These are phyloP conservation scores for Pachyramphus minor DNA, from an alignment of 2,113 vertebrate species.

Conservation along the genomic window DNA sequence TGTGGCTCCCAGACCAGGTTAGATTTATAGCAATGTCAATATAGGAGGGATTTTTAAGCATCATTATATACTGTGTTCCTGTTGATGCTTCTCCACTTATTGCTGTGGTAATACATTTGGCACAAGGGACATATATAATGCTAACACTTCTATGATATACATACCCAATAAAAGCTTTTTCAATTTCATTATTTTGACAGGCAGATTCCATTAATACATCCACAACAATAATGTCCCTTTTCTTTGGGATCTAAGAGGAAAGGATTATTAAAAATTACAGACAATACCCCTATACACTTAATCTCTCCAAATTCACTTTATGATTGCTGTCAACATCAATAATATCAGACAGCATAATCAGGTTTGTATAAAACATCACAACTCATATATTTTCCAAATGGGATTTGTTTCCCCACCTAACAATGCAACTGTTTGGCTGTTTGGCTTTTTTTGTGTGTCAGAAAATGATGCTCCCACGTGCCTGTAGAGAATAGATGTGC, in stretches of 20 bases:
- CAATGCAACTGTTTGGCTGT: not conserved
- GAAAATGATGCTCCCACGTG: not conserved
- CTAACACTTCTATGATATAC: constrained; percentile 48
- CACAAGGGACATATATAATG: constrained; percentile 51
- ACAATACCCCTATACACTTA: constrained; percentile 5
- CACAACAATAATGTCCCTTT: not conserved
- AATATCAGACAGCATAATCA: constrained; percentile 19
- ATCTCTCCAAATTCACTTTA: constrained; percentile 51
- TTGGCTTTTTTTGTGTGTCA: not conserved
- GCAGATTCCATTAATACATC: constrained; percentile 50
- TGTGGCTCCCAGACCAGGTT: not conserved
- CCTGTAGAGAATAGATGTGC: not conserved
- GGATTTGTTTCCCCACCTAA: not conserved
- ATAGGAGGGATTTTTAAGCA: constrained; percentile 8
- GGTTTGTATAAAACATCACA: constrained; percentile 9
- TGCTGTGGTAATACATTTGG: constrained; percentile 51
- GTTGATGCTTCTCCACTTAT: constrained; percentile 19
- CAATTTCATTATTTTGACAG: constrained; percentile 50
- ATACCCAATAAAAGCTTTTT: constrained; percentile 22
- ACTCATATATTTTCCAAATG: not conserved
- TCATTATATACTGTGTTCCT: not conserved
- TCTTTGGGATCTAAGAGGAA: not conserved
- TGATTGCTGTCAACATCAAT: constrained; percentile 41
- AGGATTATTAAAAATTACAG: constrained; percentile 51
- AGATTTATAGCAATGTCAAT: not conserved